phyloP scores from a whole-genome alignment of 2,113 vertebrate species.

The Sclerurus mexicanus region DNA sequence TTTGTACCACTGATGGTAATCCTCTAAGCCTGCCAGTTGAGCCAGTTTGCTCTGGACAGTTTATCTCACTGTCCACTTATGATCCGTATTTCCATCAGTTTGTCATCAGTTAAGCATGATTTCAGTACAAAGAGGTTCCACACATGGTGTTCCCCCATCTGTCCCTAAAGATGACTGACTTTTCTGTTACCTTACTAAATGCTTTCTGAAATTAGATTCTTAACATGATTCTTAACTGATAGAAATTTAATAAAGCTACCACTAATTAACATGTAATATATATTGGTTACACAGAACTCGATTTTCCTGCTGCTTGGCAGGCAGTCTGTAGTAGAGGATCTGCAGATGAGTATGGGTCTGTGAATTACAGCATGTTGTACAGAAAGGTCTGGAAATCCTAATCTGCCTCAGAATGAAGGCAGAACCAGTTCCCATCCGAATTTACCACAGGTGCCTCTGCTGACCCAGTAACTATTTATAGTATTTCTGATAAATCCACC shows the following conservation, averaged over 20 bases:
- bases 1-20: background rate
- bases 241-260: background rate
- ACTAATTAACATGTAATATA: background rate
- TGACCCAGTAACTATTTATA: background rate
- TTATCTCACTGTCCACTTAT: background rate
- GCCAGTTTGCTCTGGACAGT: background rate
- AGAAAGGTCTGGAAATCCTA: background rate
- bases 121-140: background rate
- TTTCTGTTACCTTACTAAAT: background rate
- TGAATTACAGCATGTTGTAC: background rate
- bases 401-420: background rate
- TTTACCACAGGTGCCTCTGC: background rate
- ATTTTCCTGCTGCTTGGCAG: background rate
- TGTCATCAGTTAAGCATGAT: background rate
- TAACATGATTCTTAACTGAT: background rate
- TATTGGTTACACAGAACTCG: background rate
- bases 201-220: background rate
- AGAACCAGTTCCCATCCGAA: fast-evolving
- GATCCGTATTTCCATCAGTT: background rate
- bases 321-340: background rate
- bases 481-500: background rate
- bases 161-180: background rate
- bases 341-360: background rate
- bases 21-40: background rate
- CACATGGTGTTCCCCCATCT: fast-evolving